phyloP scores from a whole-genome alignment of 2,797 vertebrate species.

The Periparus ater region DNA sequence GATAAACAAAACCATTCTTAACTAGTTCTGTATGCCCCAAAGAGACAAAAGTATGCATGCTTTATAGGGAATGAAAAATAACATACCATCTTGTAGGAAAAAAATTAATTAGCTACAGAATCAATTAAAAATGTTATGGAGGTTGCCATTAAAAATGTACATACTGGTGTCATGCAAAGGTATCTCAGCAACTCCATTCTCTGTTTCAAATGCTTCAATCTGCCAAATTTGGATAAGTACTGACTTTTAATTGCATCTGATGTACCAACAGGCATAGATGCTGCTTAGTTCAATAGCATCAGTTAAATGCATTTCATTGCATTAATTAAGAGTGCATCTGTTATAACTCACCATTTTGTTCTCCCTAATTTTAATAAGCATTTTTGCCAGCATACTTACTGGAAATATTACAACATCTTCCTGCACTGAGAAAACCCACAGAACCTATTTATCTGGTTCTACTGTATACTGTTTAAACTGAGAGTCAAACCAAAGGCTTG shows the following conservation, averaged over 20 bases:
- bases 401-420: conserved; percentile 45
- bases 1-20: background rate
- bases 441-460: conserved; percentile 27
- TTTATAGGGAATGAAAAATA: background rate
- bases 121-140: background rate
- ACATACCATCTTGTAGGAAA: background rate
- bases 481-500: background rate
- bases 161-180: background rate
- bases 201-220: background rate
- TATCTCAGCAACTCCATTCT: background rate
- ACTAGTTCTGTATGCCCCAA: background rate
- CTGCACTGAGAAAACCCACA: background rate
- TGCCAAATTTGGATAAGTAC: background rate
- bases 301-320: background rate
- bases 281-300: background rate
- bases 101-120: background rate
- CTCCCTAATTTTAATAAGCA: conserved; percentile 23
- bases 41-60: background rate
- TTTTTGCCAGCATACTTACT: conserved; percentile 37
- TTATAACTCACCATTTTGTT: conserved; percentile 1
- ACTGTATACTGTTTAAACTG: background rate
- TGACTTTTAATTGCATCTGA: background rate
- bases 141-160: background rate
- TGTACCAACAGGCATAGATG: background rate
- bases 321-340: background rate